phyloP scores from a whole-genome alignment of 2,888 invertebrate species.

The Metellina segmentata region DNA sequence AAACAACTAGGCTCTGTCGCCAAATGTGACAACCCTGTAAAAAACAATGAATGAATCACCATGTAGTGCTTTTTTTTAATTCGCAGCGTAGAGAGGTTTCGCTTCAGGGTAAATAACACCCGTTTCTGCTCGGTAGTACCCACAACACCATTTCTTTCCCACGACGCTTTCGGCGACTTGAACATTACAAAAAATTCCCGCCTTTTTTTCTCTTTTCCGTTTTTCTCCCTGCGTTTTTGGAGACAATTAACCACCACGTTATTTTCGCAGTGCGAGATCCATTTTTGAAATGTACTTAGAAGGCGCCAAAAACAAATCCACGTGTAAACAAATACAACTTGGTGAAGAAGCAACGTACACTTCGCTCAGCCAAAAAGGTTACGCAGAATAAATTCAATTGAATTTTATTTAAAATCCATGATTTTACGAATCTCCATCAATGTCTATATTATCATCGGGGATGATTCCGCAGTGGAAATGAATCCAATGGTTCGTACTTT shows the following conservation, averaged over 20 bases:
- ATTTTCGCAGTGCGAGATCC: not conserved
- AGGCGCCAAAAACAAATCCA: not conserved
- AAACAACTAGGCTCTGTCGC: not conserved
- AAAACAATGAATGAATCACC: constrained; percentile 21
- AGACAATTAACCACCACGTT: not conserved
- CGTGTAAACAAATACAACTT: not conserved
- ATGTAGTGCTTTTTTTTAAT: not conserved
- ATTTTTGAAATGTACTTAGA: not conserved
- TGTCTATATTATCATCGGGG: too few species aligned
- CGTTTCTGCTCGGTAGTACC: constrained; percentile 2
- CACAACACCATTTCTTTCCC: constrained; percentile 36
- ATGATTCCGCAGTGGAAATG: too few species aligned
- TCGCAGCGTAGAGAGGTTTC: not conserved
- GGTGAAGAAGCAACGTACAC: not conserved
- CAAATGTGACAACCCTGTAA: constrained; percentile 35
- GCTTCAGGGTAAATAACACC: constrained; percentile 10
- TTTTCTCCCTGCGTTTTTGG: not conserved
- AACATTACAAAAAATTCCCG: not conserved
- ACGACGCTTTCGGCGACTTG: not conserved
- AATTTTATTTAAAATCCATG: too few species aligned
- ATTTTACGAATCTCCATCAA: too few species aligned
- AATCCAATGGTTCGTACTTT: too few species aligned
- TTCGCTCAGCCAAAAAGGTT: too few species aligned
- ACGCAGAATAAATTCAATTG: too few species aligned
- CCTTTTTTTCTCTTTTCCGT: not conserved